Percentiles rank a stretch among this genome's conserved stretches.
Conservation (phyloP, 2,797 vertebrate species). For the Betta splendens region DNA sequence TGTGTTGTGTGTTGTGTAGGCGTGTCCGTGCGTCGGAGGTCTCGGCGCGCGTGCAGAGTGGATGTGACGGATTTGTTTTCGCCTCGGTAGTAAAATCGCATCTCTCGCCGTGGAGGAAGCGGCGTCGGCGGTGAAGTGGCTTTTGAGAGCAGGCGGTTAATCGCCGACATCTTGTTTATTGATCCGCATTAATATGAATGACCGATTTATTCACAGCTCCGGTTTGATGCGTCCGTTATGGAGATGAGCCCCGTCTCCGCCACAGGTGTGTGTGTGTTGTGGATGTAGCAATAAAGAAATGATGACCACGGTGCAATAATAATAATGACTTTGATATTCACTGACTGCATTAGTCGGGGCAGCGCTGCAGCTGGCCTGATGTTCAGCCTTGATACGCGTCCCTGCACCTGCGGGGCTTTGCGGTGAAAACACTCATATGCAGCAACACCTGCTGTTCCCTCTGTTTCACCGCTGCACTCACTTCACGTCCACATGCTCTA, state of each 20-base stretch:
- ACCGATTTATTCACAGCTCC: neutral
- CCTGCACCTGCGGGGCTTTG: neutral
- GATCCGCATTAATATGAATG: neutral
- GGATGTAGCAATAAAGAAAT: neutral
- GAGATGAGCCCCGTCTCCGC: neutral
- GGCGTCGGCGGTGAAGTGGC: neutral
- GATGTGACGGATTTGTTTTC: slow-evolving; percentile 39
- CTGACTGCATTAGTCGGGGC: neutral
- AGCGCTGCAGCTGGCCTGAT: slow-evolving; percentile 22
- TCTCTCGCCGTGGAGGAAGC: slow-evolving; percentile 19
- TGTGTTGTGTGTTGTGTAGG: slow-evolving; percentile 29
- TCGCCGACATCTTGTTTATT: neutral
- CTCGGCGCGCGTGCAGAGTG: slow-evolving; percentile 18
- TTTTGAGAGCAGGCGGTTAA: neutral
- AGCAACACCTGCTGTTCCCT: neutral
- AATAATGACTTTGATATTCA: slow-evolving; percentile 7
- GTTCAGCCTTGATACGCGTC: slow-evolving; percentile 5
- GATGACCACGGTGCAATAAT: neutral
- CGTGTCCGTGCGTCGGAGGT: slow-evolving; percentile 34
- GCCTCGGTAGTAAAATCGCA: slow-evolving; percentile 33
- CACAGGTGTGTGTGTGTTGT: neutral
- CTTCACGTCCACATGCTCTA: neutral
- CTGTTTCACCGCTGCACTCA: neutral
- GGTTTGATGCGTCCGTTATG: neutral
- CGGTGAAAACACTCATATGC: slow-evolving; percentile 21